These are phyloP conservation scores for Drosophila pruinosa DNA, from an alignment of 1,140 invertebrate species.

Conservation along the genomic window DNA sequence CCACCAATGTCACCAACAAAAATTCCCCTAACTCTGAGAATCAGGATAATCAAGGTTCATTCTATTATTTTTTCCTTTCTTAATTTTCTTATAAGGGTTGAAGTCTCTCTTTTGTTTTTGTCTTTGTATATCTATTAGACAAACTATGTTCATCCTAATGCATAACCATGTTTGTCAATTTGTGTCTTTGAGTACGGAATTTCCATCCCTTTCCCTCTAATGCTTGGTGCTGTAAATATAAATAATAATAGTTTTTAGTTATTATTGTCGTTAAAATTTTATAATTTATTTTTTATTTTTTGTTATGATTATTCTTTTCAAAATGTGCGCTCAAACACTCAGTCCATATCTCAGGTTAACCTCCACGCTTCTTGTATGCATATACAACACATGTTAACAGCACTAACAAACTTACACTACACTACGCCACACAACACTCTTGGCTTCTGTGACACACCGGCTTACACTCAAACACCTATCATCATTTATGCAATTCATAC, in stretches of 20 bases:
- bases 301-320: conserved; percentile 12
- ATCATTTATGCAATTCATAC: conserved; percentile 20
- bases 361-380: conserved; percentile 11
- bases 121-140: neutral
- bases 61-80: conserved; percentile 59
- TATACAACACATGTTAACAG: conserved; percentile 5
- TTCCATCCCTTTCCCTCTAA: conserved; percentile 9
- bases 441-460: conserved; percentile 17
- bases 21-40: conserved; percentile 79
- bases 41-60: conserved; percentile 82
- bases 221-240: neutral
- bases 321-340: conserved; percentile 70
- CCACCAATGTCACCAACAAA: conserved; percentile 73
- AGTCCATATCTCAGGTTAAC: conserved; percentile 12
- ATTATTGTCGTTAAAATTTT: neutral
- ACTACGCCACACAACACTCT: conserved; percentile 22
- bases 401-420: neutral
- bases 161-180: neutral
- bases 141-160: neutral
- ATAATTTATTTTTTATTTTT: conserved; percentile 22
- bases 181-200: neutral
- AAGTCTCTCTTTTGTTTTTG: conserved; percentile 12
- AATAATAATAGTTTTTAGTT: neutral
- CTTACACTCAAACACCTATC: conserved; percentile 5
- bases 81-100: conserved; percentile 31